A percentile compares a stretch with the other conserved stretches of the same genome.
phyloP scores from a whole-genome alignment of 2,797 vertebrate species.

The Sebastes jordani region DNA sequence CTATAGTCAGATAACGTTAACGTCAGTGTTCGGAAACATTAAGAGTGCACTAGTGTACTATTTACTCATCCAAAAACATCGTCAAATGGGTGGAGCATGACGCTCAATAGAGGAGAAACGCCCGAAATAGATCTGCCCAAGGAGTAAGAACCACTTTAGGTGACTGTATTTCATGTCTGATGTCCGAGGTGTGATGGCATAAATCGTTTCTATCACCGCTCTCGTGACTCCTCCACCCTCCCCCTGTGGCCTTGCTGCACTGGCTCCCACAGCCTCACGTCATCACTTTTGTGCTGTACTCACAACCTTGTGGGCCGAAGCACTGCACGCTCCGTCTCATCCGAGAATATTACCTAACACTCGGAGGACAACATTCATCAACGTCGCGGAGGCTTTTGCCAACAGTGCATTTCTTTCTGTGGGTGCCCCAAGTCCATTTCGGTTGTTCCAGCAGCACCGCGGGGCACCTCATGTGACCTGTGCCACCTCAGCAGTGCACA shows the following conservation, averaged over 20 bases:
- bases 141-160: background rate
- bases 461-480: constrained; percentile 47
- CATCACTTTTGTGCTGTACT: constrained; percentile 69
- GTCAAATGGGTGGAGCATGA: background rate
- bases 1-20: background rate
- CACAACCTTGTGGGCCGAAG: constrained; percentile 75
- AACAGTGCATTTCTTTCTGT: constrained; percentile 71
- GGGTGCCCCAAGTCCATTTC: constrained; percentile 63
- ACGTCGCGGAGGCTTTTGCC: constrained; percentile 74
- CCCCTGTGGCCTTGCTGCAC: constrained; percentile 37
- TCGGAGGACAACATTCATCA: constrained; percentile 83
- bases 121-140: background rate
- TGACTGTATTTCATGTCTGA: background rate
- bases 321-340: constrained; percentile 65
- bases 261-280: constrained; percentile 47
- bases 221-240: constrained; percentile 19
- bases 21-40: background rate
- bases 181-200: background rate
- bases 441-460: constrained; percentile 47
- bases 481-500: constrained; percentile 44
- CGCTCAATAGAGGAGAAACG: background rate
- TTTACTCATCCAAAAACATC: background rate
- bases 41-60: background rate
- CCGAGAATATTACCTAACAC: constrained; percentile 78
- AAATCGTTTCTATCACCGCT: constrained; percentile 27